Conservation (phyloP, 2,888 invertebrate genomes). For the Drosophila colorata region DNA sequence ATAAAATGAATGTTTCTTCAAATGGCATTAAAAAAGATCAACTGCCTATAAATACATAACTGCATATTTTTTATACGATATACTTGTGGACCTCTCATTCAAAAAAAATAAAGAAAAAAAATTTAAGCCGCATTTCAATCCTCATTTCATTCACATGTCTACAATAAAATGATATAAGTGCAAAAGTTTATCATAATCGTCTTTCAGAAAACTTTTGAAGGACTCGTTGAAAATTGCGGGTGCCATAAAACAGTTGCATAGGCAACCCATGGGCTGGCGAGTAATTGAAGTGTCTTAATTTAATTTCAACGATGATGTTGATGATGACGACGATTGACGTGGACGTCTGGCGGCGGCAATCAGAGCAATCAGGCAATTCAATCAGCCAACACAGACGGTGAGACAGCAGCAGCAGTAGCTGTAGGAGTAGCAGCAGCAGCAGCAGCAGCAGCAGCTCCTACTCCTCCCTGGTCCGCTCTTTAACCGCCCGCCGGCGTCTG, state of each 20-base stretch:
- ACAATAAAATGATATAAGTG: too few relatives aligned
- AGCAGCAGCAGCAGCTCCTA: background rate
- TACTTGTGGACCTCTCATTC: too few relatives aligned
- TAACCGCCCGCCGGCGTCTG: conserved; percentile 15
- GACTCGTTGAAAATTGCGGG: background rate
- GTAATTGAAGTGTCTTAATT: conserved; percentile 57
- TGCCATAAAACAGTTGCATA: conserved; percentile 1
- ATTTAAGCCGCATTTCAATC: too few relatives aligned
- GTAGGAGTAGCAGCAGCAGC: background rate
- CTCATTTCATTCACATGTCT: too few relatives aligned
- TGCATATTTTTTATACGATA: too few relatives aligned
- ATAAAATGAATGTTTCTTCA: too few relatives aligned
- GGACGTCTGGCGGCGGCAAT: conserved; percentile 68
- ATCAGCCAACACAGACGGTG: conserved; percentile 59
- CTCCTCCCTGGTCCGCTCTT: background rate
- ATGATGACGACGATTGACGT: conserved; percentile 26
- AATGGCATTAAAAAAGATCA: too few relatives aligned
- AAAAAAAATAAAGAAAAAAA: too few relatives aligned
- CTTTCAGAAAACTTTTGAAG: background rate
- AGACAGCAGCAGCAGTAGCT: conserved; percentile 13
- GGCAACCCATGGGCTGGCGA: conserved; percentile 6
- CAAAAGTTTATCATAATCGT: background rate
- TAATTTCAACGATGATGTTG: conserved; percentile 57
- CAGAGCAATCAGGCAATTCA: conserved; percentile 77
- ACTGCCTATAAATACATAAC: too few relatives aligned